Conservation (phyloP, 2,888 invertebrate species). For the Diadegma fenestrale region DNA sequence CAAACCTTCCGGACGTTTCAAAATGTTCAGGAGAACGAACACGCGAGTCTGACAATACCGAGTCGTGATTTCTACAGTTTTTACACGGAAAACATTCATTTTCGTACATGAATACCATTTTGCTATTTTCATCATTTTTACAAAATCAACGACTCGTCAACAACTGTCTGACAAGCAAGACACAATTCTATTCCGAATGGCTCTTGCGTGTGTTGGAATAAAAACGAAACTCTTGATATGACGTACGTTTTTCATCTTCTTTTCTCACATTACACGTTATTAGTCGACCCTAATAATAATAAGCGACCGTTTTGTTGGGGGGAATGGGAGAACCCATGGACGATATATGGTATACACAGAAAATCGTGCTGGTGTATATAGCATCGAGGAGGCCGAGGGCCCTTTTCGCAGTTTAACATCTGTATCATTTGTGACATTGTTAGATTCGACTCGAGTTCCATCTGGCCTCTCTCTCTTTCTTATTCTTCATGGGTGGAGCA, state of each 20-base stretch:
- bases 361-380: constrained; percentile 22
- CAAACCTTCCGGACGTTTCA: too few species aligned
- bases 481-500: constrained; percentile 10
- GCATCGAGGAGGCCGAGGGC: constrained; percentile 61
- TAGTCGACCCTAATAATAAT: constrained; percentile 82
- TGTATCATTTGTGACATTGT: constrained; percentile 82
- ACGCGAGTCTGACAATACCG: too few species aligned
- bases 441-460: constrained; percentile 76
- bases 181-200: not conserved
- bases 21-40: too few species aligned
- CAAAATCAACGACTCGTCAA: not conserved
- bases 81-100: not conserved
- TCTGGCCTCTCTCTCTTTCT: constrained; percentile 75
- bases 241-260: constrained; percentile 55
- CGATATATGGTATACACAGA: constrained; percentile 20
- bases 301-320: constrained; percentile 70
- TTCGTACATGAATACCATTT: not conserved
- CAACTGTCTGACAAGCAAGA: not conserved
- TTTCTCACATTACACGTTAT: constrained; percentile 80
- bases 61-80: not conserved
- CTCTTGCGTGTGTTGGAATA: not conserved
- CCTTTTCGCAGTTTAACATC: constrained; percentile 79
- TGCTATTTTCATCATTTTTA: not conserved
- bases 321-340: constrained; percentile 24
- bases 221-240: constrained; percentile 32